Evolutionary conservation across 1,140 invertebrate species (phyloP).

Genomic region (Papilio polytes): DNA sequence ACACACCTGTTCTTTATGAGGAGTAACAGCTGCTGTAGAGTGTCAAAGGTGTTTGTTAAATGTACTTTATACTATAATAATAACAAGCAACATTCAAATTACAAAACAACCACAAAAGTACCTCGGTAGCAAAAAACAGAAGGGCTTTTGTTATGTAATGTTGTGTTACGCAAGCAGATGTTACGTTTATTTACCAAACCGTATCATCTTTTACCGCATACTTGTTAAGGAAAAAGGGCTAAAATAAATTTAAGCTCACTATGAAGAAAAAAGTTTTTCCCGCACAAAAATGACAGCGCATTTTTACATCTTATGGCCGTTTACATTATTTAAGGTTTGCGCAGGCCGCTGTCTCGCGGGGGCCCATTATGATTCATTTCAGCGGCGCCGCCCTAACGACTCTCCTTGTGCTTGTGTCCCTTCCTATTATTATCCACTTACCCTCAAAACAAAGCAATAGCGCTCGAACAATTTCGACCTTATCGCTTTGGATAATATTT

Average conservation of each 20-base stretch:
- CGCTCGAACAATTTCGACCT: background rate
- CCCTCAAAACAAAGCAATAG: constrained; percentile 25
- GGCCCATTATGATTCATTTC: constrained; percentile 45
- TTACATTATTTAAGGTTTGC: constrained; percentile 35
- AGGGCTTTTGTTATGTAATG: background rate
- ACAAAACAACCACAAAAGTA: background rate
- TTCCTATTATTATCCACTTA: constrained; percentile 37
- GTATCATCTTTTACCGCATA: constrained; percentile 11
- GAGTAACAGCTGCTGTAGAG: no score
- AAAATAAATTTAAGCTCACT: constrained; percentile 10
- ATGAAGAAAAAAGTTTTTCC: constrained; percentile 26
- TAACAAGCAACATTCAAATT: background rate
- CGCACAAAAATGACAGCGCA: constrained; percentile 21
- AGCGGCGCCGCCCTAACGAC: constrained; percentile 41
- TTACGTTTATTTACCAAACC: background rate
- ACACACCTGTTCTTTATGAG: no score
- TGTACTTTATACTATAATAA: no score
- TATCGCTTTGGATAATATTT: background rate
- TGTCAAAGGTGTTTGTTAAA: no score
- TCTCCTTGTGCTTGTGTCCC: constrained; percentile 18
- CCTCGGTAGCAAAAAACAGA: background rate
- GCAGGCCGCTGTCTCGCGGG: constrained; percentile 9
- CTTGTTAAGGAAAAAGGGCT: constrained; percentile 9
- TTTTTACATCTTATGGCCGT: constrained; percentile 29
- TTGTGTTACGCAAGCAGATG: background rate